These are phyloP conservation scores for Drosophila falleni DNA, from an alignment of 2,888 invertebrate species.

Conservation along the genomic window DNA sequence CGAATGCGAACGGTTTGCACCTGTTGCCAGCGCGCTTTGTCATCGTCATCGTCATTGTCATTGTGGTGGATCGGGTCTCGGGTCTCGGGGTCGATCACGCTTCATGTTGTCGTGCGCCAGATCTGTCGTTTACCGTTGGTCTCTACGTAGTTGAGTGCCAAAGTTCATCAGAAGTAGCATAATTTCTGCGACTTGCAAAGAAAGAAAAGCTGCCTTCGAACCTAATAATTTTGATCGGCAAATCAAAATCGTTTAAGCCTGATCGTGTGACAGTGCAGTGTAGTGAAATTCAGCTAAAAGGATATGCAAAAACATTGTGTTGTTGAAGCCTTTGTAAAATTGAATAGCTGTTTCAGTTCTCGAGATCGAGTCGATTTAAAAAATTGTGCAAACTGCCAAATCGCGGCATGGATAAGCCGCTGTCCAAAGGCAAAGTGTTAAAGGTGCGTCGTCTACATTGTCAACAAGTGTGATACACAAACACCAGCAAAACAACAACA, in stretches of 20 bases:
- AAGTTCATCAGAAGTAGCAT: slow-evolving; percentile 48
- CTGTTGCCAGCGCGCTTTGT: slow-evolving; percentile 70
- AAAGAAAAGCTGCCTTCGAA: not conserved
- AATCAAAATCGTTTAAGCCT: not conserved
- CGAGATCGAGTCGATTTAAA: slow-evolving; percentile 4
- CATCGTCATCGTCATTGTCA: slow-evolving; percentile 31
- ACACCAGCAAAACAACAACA: slow-evolving; percentile 25
- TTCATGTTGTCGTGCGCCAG: slow-evolving; percentile 70
- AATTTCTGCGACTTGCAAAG: slow-evolving; percentile 21
- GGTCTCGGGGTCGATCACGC: slow-evolving; percentile 61
- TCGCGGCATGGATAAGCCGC: slow-evolving; percentile 50
- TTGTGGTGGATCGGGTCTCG: slow-evolving; percentile 56
- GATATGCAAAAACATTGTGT: slow-evolving; percentile 34
- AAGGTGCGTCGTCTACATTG: slow-evolving; percentile 77
- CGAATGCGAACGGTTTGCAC: slow-evolving; percentile 84
- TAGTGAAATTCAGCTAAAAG: slow-evolving; percentile 16
- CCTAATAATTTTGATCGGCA: slow-evolving; percentile 2
- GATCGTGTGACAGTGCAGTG: slow-evolving; percentile 26
- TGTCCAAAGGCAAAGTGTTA: slow-evolving; percentile 51
- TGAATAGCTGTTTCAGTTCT: slow-evolving; percentile 9
- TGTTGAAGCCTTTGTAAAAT: not conserved
- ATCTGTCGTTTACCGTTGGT: slow-evolving; percentile 75
- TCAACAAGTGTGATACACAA: slow-evolving; percentile 66
- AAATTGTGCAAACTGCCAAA: slow-evolving; percentile 2
- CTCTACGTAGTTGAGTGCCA: slow-evolving; percentile 26